These are phyloP conservation scores for Antennarius maculatus DNA, from an alignment of 2,797 vertebrate genomes.

Conservation along the genomic window DNA sequence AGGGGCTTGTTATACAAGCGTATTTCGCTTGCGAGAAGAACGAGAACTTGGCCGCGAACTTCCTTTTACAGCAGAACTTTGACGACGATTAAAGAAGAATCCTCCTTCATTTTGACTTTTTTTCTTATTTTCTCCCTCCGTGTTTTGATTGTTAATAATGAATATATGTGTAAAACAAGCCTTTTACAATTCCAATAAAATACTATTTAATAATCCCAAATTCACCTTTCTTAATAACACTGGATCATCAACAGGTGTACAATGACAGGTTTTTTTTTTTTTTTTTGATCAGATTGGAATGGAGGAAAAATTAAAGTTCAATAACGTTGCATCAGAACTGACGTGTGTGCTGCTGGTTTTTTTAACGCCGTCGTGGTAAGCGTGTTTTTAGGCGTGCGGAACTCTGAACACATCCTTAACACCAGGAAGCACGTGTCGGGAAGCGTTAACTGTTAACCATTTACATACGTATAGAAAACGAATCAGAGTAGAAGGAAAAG, in stretches of 20 bases:
- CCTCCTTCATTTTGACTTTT: constrained; percentile 48
- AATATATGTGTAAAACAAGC: constrained; percentile 69
- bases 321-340: constrained; percentile 77
- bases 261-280: constrained; percentile 53
- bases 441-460: no score
- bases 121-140: constrained; percentile 69
- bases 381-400: no score
- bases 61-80: constrained; percentile 98
- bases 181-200: constrained; percentile 68
- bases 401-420: no score
- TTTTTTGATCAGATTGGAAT: constrained; percentile 73
- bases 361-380: neutral
- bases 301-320: constrained; percentile 77
- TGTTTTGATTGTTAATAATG: constrained; percentile 81
- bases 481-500: no score
- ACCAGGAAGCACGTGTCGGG: no score
- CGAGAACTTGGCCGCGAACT: constrained; percentile 98
- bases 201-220: constrained; percentile 57
- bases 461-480: no score
- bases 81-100: constrained; percentile 90
- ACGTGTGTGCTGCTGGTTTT: constrained; percentile 62
- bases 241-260: constrained; percentile 74
- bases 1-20: constrained; percentile 98
- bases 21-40: constrained; percentile 99
- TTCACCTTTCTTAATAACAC: constrained; percentile 80